Conservation (phyloP, 2,113 vertebrate genomes). For the Brachyistius frenatus region DNA sequence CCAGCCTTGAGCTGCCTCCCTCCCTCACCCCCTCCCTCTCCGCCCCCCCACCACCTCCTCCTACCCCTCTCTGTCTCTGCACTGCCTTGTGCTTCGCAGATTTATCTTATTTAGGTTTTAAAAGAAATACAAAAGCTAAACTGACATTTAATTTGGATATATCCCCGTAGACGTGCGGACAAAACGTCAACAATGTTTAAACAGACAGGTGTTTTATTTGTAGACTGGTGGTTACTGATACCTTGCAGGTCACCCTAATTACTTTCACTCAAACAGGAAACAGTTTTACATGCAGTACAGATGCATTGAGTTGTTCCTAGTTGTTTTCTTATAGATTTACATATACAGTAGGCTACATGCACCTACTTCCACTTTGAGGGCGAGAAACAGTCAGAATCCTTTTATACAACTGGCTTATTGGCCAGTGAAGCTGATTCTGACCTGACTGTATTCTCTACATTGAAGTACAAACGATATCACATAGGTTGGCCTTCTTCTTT, state of each 20-base stretch:
- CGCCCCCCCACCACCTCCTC: background rate
- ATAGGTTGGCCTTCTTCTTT: background rate
- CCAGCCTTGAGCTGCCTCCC: constrained; percentile 77
- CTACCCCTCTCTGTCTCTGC: constrained; percentile 1
- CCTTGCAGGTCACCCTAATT: no score
- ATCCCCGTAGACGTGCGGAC: background rate
- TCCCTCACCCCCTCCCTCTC: constrained; percentile 4
- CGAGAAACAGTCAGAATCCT: no score
- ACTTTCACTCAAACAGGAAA: no score
- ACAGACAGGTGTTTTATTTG: background rate
- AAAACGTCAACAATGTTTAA: background rate
- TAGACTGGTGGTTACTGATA: no score
- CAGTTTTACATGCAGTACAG: no score
- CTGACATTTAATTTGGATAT: constrained; percentile 41
- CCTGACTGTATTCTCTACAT: no score
- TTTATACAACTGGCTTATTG: no score
- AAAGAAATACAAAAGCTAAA: background rate
- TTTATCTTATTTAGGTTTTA: constrained; percentile 51
- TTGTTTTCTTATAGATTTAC: no score
- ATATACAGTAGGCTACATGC: no score
- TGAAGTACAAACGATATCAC: background rate
- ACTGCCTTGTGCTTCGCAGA: constrained; percentile 48
- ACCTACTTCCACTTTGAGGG: no score
- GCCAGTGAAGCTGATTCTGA: no score
- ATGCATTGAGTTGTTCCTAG: no score